Evolutionary conservation across 2,797 vertebrate genomes (phyloP), one percentile per base, ranked within the genome.

Genomic region (Rhyacichthys aspro): DNA sequence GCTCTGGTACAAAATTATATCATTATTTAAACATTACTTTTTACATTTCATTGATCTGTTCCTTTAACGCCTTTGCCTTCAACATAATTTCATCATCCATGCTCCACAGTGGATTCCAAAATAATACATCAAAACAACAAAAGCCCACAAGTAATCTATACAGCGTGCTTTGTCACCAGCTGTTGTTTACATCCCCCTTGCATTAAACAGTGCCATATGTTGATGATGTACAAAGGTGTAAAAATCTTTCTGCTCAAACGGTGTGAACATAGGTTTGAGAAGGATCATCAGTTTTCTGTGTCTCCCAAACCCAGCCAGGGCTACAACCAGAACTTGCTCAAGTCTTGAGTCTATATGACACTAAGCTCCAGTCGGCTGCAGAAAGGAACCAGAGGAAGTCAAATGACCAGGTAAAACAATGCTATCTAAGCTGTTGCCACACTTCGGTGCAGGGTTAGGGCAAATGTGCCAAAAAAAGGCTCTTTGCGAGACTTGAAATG

Each of bases 391-490:
- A 82, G 73, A 87, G 70, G 79, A 84, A 88, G 82, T 61, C 44
- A 61, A 61, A 63, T 71, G 76, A 88, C 90, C 77, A 87, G 81
- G 63, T 16, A 81, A 62, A 76, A 63, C 58, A 63, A 76, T 72
- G 52, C 68, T 76, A 76, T 88, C 77, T 76, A 83, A 83, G 80
- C 59, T 68, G 68, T 74, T 78, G 63, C 28, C 5, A 77, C 71
- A 63, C 76, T 78, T 75, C 65, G 74, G 71, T 67, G 69, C 72
- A 65, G 57, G 78, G 77, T 82, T 70, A 70, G 60, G 58, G 67
- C 68, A 73, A 70, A 45, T 50, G 63, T 67, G 74, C 32, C 67
- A 54, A 70, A 92, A 92, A 89, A 89, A 90, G 75, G 69, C 64
- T 74, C 86, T 87, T 84, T 92, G 88, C 91, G 70, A 77, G 67